Evolutionary conservation across 2,113 vertebrate genomes (phyloP).

Genomic region (Hystrix cristata): DNA sequence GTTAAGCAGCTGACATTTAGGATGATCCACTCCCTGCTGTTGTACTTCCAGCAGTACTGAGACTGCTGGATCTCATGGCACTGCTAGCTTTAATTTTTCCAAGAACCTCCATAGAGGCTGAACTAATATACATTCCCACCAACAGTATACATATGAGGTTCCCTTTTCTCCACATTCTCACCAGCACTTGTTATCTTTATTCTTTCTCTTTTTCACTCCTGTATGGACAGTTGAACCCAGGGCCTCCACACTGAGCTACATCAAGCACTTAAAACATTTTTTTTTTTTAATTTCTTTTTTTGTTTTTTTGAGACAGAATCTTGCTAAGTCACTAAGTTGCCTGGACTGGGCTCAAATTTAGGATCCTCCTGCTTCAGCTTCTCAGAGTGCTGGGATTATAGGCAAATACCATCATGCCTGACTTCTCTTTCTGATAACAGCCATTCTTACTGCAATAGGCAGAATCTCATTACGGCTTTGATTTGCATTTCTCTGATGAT

Average conservation of each 20-base stretch:
- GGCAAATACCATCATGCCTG: background rate
- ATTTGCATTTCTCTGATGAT: background rate
- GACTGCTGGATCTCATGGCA: background rate
- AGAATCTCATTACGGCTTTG: background rate
- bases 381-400: background rate
- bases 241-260: background rate
- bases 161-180: background rate
- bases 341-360: background rate
- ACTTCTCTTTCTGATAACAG: background rate
- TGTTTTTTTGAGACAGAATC: background rate
- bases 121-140: background rate
- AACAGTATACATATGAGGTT: background rate
- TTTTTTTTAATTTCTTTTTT: too few species aligned
- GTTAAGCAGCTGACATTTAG: background rate
- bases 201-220: background rate
- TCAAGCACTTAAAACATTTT: background rate
- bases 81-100: background rate
- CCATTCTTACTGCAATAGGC: background rate
- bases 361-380: background rate
- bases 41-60: background rate
- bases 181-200: background rate
- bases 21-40: too few species aligned
- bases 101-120: background rate
- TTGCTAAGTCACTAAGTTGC: background rate
- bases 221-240: background rate